Evolutionary conservation across 2,113 vertebrate species (phyloP).

Genomic region (Lepidothrix coronata): DNA sequence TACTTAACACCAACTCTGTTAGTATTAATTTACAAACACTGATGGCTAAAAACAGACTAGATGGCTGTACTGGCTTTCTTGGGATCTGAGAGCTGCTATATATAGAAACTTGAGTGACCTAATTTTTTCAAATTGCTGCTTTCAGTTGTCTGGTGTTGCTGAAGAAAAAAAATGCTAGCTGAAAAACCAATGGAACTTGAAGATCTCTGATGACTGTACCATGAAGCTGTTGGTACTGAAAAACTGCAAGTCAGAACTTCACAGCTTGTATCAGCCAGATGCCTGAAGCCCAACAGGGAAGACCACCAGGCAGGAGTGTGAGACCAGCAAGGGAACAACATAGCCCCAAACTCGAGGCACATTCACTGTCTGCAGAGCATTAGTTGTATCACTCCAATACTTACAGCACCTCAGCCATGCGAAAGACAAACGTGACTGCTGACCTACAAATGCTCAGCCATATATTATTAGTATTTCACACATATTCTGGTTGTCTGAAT

Average conservation of each 20-base stretch:
- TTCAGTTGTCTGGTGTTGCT: not conserved
- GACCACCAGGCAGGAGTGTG: not conserved
- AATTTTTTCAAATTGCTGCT: conserved; percentile 37
- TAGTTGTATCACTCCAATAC: not conserved
- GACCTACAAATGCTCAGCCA: not conserved
- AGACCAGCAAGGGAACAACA: not conserved
- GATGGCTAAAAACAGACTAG: conserved; percentile 24
- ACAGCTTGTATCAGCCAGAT: not conserved
- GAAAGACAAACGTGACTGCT: not conserved
- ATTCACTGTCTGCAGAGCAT: not conserved
- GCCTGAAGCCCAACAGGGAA: not conserved
- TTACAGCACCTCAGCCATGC: accelerated
- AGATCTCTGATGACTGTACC: not conserved
- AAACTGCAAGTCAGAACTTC: not conserved
- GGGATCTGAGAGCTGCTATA: conserved; percentile 13
- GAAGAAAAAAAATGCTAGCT: not conserved
- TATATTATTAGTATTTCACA: not conserved
- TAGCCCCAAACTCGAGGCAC: not conserved
- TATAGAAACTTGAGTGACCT: conserved; percentile 19
- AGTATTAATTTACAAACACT: conserved; percentile 34
- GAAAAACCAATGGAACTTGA: not conserved
- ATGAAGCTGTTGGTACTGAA: not conserved
- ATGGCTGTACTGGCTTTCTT: not conserved
- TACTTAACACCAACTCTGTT: conserved; percentile 12
- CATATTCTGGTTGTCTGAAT: not conserved